Evolutionary conservation across 2,888 invertebrate species (phyloP), one percentile per base, ranked within the genome.

Genomic region (Masnerella sp.): DNA sequence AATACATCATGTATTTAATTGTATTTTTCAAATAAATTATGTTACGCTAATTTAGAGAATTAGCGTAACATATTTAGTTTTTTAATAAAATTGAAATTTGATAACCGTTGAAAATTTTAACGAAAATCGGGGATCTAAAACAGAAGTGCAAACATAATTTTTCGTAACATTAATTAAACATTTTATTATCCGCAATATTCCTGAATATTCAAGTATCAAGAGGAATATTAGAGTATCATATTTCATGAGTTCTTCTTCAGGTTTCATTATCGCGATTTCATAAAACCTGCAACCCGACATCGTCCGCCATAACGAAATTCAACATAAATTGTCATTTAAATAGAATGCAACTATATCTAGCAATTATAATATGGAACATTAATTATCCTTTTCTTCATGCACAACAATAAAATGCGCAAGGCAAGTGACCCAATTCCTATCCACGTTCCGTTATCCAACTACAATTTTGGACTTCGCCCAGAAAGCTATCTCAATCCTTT

Each of bases 351-450:
- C 36, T 61, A 61, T 61, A 61, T 36, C 45, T 52, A 45, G 52
- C 68, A 68, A 68, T 68, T 68, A 59, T 38, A 68, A 59, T 43
- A 43, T 52, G 20, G 34, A 59, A 68, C 68, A 52, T 69, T 69
- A 61, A 69, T 69, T 69, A 69, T 61, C 32, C 51, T 38, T 69
- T 69, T 52, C 59, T 43, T 49, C 52, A 38, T 36, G 59, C 18
- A 20, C 59, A 45, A 52, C 40, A 69, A 69, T 59, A 69, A 61
- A 61, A 54, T 52, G 32, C 20, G 34, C 9, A 30, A 52, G 20
- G 28, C 68, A 28, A 69, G 59, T 59, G 52, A 69, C 59, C 68
- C 68, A 69, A 52, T 61, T 69, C 28, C 32, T 36, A 42, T 42
- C 34, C 49, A 18, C 28, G 40, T 43, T 43, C 11, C 38, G 38